Evolutionary conservation across 2,797 vertebrate species (phyloP), one percentile per base, ranked within the genome.

Genomic region (Menidia menidia): DNA sequence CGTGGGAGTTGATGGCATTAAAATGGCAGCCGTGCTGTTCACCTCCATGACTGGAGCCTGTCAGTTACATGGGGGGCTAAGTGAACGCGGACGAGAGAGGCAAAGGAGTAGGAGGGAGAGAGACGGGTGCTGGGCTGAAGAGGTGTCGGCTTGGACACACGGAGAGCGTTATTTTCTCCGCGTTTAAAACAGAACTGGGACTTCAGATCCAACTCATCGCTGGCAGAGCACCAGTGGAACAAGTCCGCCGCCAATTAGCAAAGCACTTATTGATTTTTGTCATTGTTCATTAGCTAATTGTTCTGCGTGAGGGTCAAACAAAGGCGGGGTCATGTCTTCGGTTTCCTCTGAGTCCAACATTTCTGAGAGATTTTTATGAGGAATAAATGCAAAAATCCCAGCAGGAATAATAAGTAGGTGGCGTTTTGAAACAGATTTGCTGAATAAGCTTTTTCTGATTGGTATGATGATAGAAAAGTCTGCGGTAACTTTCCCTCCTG

Each of bases 1-100:
- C 60, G 89, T 90, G 89, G 90, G 90, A 58, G 89, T 85, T 82
- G 90, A 89, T 87, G 86, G 78, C 75, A 81, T 78, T 81, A 89
- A 90, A 86, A 92, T 91, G 89, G 86, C 83, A 77, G 86, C 84
- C 62, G 68, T 77, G 82, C 82, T 72, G 75, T 81, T 88, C 89
- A 86, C 85, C 84, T 86, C 83, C 69, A 70, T 88, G 87, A 89
- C 88, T 88, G 87, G 82, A 81, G 81, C 86, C 84, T 90, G 90
- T 90, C 90, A 88, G 80, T 89, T 86, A 85, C 73, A 88, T 14
- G 30, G 61, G 57, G 79, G 84, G 77, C 72, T 75, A 67, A 85
- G 76, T 66, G 85, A 78, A 65, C 52, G 57, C 73, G 78, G 76
- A 47, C 42, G 53, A 75, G 76, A 15, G 74, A 65, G 79, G 61